Evolutionary conservation across 2,888 invertebrate species (phyloP).

Genomic region (Plagodis pulveraria): DNA sequence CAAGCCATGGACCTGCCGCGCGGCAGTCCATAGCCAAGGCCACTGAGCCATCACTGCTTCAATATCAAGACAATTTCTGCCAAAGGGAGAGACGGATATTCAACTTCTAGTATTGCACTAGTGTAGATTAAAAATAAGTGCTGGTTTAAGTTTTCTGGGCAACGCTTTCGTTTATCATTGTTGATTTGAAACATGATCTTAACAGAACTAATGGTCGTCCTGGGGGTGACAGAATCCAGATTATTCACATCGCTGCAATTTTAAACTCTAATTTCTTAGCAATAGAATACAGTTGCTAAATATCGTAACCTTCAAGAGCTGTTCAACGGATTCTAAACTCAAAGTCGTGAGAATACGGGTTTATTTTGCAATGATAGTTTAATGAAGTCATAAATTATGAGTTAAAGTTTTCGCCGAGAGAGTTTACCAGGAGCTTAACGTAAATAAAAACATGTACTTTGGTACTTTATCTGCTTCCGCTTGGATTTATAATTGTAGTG

Average conservation of each 20-base stretch:
- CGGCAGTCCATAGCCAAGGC: too few species aligned
- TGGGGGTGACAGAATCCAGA: background rate
- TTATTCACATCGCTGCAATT: background rate
- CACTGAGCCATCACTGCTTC: too few species aligned
- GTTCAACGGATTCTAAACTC: background rate
- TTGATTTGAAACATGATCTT: slow-evolving; percentile 18
- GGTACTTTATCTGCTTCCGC: background rate
- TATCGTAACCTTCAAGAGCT: background rate
- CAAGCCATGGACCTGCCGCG: too few species aligned
- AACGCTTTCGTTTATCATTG: slow-evolving; percentile 17
- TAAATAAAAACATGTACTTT: slow-evolving; percentile 5
- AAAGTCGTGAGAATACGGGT: background rate
- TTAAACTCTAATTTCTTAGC: background rate
- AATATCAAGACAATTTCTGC: too few species aligned
- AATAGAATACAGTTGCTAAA: background rate
- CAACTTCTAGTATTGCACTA: too few species aligned
- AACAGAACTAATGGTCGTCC: slow-evolving; percentile 20
- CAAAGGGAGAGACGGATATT: too few species aligned
- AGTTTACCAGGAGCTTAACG: slow-evolving; percentile 4
- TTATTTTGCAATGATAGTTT: background rate
- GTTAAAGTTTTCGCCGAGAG: slow-evolving; percentile 2
- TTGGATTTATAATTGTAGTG: background rate
- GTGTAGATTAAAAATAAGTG: slow-evolving; percentile 1
- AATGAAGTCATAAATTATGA: slow-evolving; percentile 1
- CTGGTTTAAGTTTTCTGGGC: background rate